Evolutionary conservation across 2,888 invertebrate species (phyloP).

Genomic region (Tinea semifulvella): DNA sequence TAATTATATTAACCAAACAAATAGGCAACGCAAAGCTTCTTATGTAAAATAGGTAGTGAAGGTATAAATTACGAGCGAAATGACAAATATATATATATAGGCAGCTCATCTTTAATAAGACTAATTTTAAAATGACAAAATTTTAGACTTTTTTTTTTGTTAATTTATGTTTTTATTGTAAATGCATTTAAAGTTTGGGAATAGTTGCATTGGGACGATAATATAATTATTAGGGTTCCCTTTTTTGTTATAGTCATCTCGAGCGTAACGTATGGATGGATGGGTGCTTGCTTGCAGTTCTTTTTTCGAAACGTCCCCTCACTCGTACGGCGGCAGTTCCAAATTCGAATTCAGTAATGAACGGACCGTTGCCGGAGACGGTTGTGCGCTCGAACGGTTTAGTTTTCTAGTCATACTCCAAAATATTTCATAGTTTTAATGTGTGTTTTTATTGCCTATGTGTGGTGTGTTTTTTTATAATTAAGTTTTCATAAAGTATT

Average conservation of each 20-base stretch:
- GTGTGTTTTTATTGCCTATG: slow-evolving; percentile 28
- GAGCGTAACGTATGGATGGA: slow-evolving; percentile 54
- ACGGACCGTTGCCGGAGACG: slow-evolving; percentile 54
- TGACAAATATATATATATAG: too few species aligned
- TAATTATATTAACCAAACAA: too few species aligned
- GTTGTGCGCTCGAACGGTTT: slow-evolving; percentile 41
- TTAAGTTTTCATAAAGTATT: slow-evolving; percentile 25
- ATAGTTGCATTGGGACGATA: slow-evolving; percentile 36
- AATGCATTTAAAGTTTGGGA: slow-evolving; percentile 38
- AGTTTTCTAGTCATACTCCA: slow-evolving; percentile 62
- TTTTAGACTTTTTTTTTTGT: too few species aligned
- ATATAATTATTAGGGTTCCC: slow-evolving; percentile 52
- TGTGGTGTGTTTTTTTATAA: slow-evolving; percentile 30
- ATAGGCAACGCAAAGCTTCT: too few species aligned
- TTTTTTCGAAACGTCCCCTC: slow-evolving; percentile 49
- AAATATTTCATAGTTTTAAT: slow-evolving; percentile 35
- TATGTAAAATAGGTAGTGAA: too few species aligned
- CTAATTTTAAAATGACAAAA: too few species aligned
- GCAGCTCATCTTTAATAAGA: too few species aligned
- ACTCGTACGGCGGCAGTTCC: neutral
- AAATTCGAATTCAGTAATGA: slow-evolving; percentile 54
- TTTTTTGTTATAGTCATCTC: slow-evolving; percentile 64
- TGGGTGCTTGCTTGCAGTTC: slow-evolving; percentile 46
- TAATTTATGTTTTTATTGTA: too few species aligned
- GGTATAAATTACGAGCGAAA: too few species aligned